These are phyloP conservation scores for Tipula helvola DNA, from an alignment of 2,888 invertebrate genomes.

Conservation along the genomic window DNA sequence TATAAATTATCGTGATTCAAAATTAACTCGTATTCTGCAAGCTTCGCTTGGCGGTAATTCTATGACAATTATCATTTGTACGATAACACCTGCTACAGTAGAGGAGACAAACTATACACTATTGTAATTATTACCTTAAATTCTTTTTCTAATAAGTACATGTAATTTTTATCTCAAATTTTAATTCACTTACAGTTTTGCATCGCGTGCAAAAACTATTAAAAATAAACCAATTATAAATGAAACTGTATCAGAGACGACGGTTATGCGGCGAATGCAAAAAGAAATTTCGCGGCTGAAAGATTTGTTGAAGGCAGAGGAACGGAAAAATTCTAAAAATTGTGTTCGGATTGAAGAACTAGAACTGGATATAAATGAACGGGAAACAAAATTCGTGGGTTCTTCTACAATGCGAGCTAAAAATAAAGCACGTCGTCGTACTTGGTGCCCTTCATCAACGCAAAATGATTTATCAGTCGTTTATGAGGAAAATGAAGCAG, in stretches of 20 bases:
- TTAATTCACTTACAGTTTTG: conserved; percentile 47
- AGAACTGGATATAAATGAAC: conserved; percentile 25
- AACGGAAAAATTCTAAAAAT: conserved; percentile 35
- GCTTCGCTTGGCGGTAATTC: conserved; percentile 82
- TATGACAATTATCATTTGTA: conserved; percentile 74
- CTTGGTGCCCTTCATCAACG: conserved; percentile 29
- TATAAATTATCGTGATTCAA: conserved; percentile 69
- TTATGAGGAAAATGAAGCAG: conserved; percentile 15
- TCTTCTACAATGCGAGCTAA: conserved; percentile 19
- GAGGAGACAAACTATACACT: conserved; percentile 60
- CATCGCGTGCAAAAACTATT: conserved; percentile 66
- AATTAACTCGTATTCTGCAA: conserved; percentile 72
- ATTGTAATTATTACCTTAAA: conserved; percentile 33
- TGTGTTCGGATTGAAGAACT: conserved; percentile 19
- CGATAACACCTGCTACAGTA: conserved; percentile 62
- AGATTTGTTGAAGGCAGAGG: conserved; percentile 44
- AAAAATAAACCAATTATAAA: conserved; percentile 70
- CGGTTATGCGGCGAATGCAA: conserved; percentile 55
- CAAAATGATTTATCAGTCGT: conserved; percentile 13
- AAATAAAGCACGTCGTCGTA: conserved; percentile 26
- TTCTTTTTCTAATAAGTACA: conserved; percentile 11
- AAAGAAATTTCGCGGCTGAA: conserved; percentile 51
- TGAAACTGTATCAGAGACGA: conserved; percentile 51
- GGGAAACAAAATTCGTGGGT: conserved; percentile 28
- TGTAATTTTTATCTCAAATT: not conserved